Evolutionary conservation across 2,797 vertebrate genomes (phyloP).

Genomic region (Vireo griseus): DNA sequence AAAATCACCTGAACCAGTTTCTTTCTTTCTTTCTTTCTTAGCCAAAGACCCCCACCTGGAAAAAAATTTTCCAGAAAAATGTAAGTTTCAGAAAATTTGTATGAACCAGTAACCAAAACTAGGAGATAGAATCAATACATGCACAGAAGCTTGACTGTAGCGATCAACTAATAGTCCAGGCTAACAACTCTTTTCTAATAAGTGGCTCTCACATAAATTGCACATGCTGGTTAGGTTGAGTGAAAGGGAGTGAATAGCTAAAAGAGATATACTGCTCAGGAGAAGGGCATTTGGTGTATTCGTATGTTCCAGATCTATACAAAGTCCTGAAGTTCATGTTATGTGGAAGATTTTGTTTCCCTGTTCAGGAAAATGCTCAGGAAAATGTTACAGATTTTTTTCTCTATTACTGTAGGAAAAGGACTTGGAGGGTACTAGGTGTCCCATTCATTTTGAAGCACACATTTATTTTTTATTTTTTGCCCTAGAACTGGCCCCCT

Average conservation of each 20-base stretch:
- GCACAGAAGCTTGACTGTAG: constrained; percentile 19
- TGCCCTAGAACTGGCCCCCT: neutral
- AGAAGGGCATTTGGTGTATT: neutral
- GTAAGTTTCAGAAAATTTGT: constrained; percentile 68
- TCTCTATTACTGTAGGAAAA: neutral
- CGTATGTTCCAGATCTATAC: neutral
- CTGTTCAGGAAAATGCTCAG: neutral
- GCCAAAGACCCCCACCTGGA: constrained; percentile 69
- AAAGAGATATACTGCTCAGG: neutral
- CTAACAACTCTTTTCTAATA: constrained; percentile 3
- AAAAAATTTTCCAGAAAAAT: constrained; percentile 71
- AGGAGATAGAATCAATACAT: constrained; percentile 27
- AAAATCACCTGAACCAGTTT: constrained; percentile 66
- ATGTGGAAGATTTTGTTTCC: neutral
- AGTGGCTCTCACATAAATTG: neutral
- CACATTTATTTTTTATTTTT: neutral
- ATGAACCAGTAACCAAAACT: constrained; percentile 52
- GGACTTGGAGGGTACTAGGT: neutral
- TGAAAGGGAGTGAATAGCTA: neutral
- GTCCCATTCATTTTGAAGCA: neutral
- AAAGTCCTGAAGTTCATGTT: neutral
- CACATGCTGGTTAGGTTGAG: neutral
- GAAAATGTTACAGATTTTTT: neutral
- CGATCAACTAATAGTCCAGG: constrained; percentile 10
- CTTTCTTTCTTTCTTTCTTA: constrained; percentile 69